Base-by-base conservation (phyloP, 2,797 vertebrate species). In the Pelochelys cantorii region DNA sequence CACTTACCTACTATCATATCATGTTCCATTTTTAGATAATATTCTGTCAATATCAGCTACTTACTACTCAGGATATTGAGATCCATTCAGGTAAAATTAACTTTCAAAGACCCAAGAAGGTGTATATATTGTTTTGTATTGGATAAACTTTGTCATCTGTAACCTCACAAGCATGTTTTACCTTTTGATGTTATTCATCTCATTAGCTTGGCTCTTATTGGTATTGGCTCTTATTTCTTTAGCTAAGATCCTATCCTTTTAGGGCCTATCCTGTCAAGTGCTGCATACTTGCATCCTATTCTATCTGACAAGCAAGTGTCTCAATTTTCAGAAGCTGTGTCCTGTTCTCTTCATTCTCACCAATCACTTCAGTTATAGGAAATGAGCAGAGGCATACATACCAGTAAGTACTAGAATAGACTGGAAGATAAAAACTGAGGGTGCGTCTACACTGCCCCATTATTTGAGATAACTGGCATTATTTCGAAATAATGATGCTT, bases 21-120 rank as follows among this genome's bases (percentile, higher is more conserved):
- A n/a, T 65, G 81, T 90, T 79, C 1, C 81, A 3, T 5, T 87
- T 93, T 93, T 75, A 92, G 4, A 79, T 85, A 52, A 20, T 77
- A 42, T 74, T 84, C 31, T 23, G 3, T 25, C 62, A 56, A 29
- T 85, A 37, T 17, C 4, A 48, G 12, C 10, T 80, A 75, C 78
- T 87, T 86, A 75, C 1, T 80, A 80, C 78, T 3, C n/a, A 84
- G 78, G 20, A 60, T 94, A 83, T 84, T 65, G 2, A 60, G 5
- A 1, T 75, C 3, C 2, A 62, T 1, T 62, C 85, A 42, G 1
- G 0, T 88, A 86, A 85, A 83, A 0, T 23, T 56, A 1, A 54
- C 71, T 77, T 59, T 59, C 79, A 95, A 77, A 1, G 2, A 5
- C 7, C 53, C n/a, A 2, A 14, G 7, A 23, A 86, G 12, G 3